phyloP scores from a whole-genome alignment of 2,888 invertebrate genomes.

The Blera fallax region DNA sequence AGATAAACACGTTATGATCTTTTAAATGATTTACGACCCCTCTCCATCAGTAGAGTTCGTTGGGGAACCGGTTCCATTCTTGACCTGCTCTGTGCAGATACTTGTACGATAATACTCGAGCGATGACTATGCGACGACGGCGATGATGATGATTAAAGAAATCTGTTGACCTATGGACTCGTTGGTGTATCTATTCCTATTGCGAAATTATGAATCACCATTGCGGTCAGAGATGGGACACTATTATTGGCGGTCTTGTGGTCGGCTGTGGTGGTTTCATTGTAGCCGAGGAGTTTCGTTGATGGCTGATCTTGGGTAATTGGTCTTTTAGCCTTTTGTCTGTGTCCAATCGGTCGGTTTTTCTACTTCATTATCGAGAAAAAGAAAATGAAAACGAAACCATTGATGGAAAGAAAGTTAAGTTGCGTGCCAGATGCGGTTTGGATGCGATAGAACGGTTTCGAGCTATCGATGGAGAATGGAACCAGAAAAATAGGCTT shows the following conservation, averaged over 20 bases:
- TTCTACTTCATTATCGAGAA: background rate
- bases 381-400: background rate
- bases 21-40: background rate
- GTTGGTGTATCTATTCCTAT: conserved; percentile 8
- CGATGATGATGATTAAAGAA: background rate
- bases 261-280: background rate
- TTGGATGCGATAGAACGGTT: background rate
- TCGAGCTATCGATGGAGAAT: background rate
- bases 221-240: background rate
- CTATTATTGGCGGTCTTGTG: background rate
- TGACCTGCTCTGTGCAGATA: background rate
- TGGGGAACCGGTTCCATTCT: background rate
- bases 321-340: background rate
- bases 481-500: background rate
- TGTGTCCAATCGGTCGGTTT: background rate
- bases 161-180: conserved; percentile 10
- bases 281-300: background rate
- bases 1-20: background rate
- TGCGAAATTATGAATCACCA: conserved; percentile 3
- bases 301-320: background rate
- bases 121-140: background rate
- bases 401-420: background rate
- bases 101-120: background rate
- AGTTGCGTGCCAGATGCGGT: conserved; percentile 11
- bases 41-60: background rate